phyloP scores from a whole-genome alignment of 1,140 invertebrate genomes.

The Sinella curviseta region DNA sequence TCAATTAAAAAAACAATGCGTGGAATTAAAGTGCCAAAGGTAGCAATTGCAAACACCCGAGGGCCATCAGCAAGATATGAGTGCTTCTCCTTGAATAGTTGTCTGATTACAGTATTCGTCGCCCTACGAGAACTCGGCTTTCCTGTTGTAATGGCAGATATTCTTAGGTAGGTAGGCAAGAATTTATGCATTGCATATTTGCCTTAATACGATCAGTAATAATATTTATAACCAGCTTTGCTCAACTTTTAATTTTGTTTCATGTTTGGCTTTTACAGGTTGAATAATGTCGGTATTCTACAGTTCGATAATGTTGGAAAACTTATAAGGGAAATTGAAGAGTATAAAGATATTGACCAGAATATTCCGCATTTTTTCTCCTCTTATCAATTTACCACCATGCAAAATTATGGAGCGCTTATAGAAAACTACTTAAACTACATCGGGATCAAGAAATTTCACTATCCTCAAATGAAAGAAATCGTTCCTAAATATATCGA shows the following conservation, averaged over 20 bases:
- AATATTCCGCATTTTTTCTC: not conserved
- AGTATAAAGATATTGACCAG: not conserved
- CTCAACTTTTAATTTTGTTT: too few species aligned
- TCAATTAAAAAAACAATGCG: too few species aligned
- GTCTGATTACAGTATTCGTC: slow-evolving; percentile 37
- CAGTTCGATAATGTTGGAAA: slow-evolving; percentile 21
- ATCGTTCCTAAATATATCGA: slow-evolving; percentile 41
- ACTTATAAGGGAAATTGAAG: too few species aligned
- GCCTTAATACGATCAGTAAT: not conserved
- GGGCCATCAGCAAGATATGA: not conserved
- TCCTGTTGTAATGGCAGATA: slow-evolving; percentile 36
- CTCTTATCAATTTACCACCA: not conserved
- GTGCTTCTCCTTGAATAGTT: slow-evolving; percentile 24
- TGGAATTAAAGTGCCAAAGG: too few species aligned
- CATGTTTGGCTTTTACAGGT: too few species aligned
- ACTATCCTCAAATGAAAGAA: slow-evolving; percentile 34
- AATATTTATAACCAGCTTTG: not conserved
- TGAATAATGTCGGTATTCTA: slow-evolving; percentile 35
- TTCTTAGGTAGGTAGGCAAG: slow-evolving; percentile 40
- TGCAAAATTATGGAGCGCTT: not conserved
- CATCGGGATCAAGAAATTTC: slow-evolving; percentile 33
- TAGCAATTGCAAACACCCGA: not conserved
- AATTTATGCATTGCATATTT: not conserved
- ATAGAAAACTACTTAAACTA: slow-evolving; percentile 28
- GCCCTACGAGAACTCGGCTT: slow-evolving; percentile 43